Evolutionary conservation across 2,113 vertebrate species (phyloP), one percentile per base, ranked within the genome.

Genomic region (Euleptes europaea): DNA sequence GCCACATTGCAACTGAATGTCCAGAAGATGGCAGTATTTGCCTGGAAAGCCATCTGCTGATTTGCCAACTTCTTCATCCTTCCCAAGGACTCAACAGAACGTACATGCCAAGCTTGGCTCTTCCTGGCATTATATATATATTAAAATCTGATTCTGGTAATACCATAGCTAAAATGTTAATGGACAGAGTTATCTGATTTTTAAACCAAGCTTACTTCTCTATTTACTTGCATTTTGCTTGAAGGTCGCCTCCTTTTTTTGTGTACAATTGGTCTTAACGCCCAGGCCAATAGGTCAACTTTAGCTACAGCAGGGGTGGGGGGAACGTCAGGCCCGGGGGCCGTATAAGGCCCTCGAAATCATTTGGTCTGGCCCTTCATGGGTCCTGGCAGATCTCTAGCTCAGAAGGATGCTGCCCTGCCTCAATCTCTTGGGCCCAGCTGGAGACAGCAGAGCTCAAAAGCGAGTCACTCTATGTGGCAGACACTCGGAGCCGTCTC

Each of bases 21-120:
- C 81, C 70, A 83, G 38, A 74, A 83, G 81, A 63, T 74, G 47
- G 49, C 49, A 84, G 35, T n/a, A 31, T 84, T 76, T 84, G 17
- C 60, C 28, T 21, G 28, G 35, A 70, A 77, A 26, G 17, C 4
- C 42, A 14, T 80, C 42, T 12, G 40, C 5, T 63, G 23, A 17
- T 23, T 40, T 6, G 11, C 15, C 49, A 47, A 47, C 42, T 49
- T 28, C 19, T 67, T 21, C 8, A 1, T n/a, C 14, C 38, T 47
- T 80, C 12, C 3, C n/a, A 38, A 65, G 31, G 26, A n/a, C 44
- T 66, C 40, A 44, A 17, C 78, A 71, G 35, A 57, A 15, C 26
- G 21, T 57, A 12, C 6, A 80, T 23, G 42, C 42, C 10, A 67
- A 15, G 15, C 44, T 67, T 44, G 40, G 15, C 66, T 66, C n/a